A percentile compares a stretch with the other conserved stretches of the same genome.
These are phyloP conservation scores for Pterostichus madidus DNA, from an alignment of 2,888 invertebrate genomes.

Conservation along the genomic window DNA sequence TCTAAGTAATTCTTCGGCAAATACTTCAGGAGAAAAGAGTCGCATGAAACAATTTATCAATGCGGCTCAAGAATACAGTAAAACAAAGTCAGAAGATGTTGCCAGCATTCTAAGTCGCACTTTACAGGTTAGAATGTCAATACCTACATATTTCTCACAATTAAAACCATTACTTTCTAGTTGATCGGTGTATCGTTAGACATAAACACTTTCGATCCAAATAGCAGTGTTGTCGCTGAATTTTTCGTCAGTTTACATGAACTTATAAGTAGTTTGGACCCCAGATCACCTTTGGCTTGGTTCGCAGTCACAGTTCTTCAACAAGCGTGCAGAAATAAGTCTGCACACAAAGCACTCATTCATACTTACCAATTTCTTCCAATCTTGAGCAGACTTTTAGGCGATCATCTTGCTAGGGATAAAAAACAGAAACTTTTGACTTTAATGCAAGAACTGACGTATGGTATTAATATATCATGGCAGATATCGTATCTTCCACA, in stretches of 20 bases:
- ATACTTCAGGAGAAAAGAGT: conserved; percentile 55
- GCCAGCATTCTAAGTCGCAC: conserved; percentile 79
- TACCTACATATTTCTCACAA: neutral
- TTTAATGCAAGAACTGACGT: conserved; percentile 87
- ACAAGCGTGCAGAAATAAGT: conserved; percentile 82
- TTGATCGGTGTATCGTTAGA: conserved; percentile 83
- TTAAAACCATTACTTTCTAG: conserved; percentile 75
- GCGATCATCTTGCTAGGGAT: conserved; percentile 81
- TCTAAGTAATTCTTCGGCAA: neutral
- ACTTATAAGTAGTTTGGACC: conserved; percentile 80
- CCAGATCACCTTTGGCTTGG: conserved; percentile 82
- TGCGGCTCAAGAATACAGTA: conserved; percentile 79
- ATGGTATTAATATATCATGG: conserved; percentile 89
- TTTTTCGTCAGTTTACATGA: conserved; percentile 85
- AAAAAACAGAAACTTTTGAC: conserved; percentile 83
- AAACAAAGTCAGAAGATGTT: conserved; percentile 79
- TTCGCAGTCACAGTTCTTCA: conserved; percentile 83
- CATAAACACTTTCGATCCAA: conserved; percentile 83
- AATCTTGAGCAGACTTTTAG: conserved; percentile 81
- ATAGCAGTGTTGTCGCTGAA: conserved; percentile 81
- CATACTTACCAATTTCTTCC: conserved; percentile 87
- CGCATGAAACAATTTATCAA: conserved; percentile 80
- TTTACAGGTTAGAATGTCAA: conserved; percentile 72
- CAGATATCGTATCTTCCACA: conserved; percentile 87
- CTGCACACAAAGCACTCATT: conserved; percentile 82